phyloP scores from a whole-genome alignment of 2,888 invertebrate species.

The Acrocyrtus sp. region DNA sequence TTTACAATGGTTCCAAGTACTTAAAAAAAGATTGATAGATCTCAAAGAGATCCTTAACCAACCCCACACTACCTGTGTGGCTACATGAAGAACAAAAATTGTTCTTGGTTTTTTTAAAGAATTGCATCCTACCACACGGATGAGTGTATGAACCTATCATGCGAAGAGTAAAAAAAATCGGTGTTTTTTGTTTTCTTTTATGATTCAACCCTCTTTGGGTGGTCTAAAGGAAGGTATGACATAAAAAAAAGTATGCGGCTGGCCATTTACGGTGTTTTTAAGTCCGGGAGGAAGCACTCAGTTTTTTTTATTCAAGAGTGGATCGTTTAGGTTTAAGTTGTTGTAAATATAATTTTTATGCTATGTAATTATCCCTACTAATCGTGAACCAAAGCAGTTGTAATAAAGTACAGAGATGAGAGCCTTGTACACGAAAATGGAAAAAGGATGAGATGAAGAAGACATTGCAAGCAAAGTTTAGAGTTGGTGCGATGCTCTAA shows the following conservation, averaged over 20 bases:
- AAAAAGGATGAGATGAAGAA: slow-evolving; percentile 7
- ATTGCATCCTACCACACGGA: slow-evolving; percentile 23
- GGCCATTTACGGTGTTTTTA: slow-evolving; percentile 11
- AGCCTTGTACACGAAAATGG: slow-evolving; percentile 24
- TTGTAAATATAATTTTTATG: slow-evolving; percentile 44
- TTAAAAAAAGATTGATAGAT: no score
- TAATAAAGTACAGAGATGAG: not conserved
- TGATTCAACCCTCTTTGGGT: slow-evolving; percentile 29
- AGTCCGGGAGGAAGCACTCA: slow-evolving; percentile 17
- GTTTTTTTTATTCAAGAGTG: slow-evolving; percentile 15
- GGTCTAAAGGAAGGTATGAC: slow-evolving; percentile 39
- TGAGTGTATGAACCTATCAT: slow-evolving; percentile 28
- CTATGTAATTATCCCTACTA: slow-evolving; percentile 31
- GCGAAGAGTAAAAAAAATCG: slow-evolving; percentile 8
- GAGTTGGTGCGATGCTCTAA: not conserved
- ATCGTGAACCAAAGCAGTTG: not conserved
- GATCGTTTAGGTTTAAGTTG: slow-evolving; percentile 11
- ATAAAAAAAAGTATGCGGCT: slow-evolving; percentile 31
- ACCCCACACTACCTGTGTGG: slow-evolving; percentile 20
- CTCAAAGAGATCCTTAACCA: slow-evolving; percentile 41
- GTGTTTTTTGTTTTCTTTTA: slow-evolving; percentile 17
- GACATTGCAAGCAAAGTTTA: not conserved
- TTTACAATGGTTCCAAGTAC: no score
- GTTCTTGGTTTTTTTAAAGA: not conserved
- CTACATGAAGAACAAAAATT: not conserved